A percentile compares a stretch with the other conserved stretches of the same genome.
phyloP scores from a whole-genome alignment of 2,888 invertebrate genomes.

The Euspilapteryx auroguttella region DNA sequence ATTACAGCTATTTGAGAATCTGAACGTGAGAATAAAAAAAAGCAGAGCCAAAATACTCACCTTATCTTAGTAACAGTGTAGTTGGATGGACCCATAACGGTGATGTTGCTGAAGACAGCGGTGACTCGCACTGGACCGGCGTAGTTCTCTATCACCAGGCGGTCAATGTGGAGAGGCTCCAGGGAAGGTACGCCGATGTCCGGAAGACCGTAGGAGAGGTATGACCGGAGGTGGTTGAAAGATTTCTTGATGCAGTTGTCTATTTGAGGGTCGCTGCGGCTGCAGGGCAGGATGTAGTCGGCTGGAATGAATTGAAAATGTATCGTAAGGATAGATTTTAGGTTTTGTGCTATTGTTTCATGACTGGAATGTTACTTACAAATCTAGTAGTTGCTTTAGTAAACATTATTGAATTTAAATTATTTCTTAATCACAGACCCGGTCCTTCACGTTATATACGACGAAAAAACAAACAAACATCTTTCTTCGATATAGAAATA shows the following conservation, averaged over 20 bases:
- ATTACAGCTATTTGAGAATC: too few relatives aligned
- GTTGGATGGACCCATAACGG: slow-evolving; percentile 75
- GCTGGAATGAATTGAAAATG: too few relatives aligned
- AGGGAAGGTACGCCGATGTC: slow-evolving; percentile 75
- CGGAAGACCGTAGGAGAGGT: slow-evolving; percentile 68
- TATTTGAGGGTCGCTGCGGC: slow-evolving; percentile 65
- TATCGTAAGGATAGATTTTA: too few relatives aligned
- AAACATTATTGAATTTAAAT: too few relatives aligned
- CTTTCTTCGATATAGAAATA: too few relatives aligned
- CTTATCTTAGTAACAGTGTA: slow-evolving; percentile 71
- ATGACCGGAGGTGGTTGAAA: slow-evolving; percentile 74
- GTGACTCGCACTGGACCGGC: slow-evolving; percentile 75
- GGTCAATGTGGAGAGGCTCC: slow-evolving; percentile 71
- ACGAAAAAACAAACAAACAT: too few relatives aligned
- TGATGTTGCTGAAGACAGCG: slow-evolving; percentile 74
- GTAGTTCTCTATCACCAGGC: slow-evolving; percentile 76
- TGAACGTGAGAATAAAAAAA: not conserved
- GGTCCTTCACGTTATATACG: too few relatives aligned
- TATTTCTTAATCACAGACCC: too few relatives aligned
- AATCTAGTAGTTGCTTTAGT: too few relatives aligned
- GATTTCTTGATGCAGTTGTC: slow-evolving; percentile 69
- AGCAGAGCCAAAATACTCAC: slow-evolving; percentile 20
- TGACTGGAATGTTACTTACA: too few relatives aligned
- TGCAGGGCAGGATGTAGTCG: slow-evolving; percentile 73
- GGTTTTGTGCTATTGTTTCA: too few relatives aligned